phyloP scores from a whole-genome alignment of 1,140 invertebrate genomes.

The Chironomus striatipennis region DNA sequence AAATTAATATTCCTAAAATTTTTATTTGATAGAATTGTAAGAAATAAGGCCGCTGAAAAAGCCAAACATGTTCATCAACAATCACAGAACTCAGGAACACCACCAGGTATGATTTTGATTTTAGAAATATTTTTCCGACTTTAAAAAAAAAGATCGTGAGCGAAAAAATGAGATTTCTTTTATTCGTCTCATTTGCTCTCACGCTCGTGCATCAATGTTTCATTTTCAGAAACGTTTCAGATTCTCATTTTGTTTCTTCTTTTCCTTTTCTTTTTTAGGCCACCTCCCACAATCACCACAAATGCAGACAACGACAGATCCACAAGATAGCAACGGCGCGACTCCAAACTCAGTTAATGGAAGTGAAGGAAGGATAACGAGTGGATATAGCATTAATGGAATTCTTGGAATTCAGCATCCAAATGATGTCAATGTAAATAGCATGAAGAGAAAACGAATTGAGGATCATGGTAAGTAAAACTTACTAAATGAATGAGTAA shows the following conservation, averaged over 20 bases:
- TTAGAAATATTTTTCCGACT: too few relatives aligned
- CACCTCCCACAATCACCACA: conserved; percentile 28
- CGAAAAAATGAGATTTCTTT: neutral
- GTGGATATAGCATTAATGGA: conserved; percentile 90
- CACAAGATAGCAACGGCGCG: conserved; percentile 9
- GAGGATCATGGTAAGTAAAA: conserved; percentile 52
- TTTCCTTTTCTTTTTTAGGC: neutral
- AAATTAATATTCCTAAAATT: too few relatives aligned
- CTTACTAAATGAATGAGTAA: conserved; percentile 23
- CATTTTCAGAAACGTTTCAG: neutral
- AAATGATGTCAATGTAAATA: conserved; percentile 57
- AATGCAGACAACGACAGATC: conserved; percentile 30
- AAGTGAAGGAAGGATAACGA: conserved; percentile 41
- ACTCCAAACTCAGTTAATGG: conserved; percentile 4
- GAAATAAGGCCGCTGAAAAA: conserved; percentile 93
- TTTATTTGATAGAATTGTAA: conserved; percentile 64
- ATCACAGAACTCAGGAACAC: conserved; percentile 42
- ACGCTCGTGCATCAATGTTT: neutral
- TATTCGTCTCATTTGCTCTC: neutral
- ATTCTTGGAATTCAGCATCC: conserved; percentile 81
- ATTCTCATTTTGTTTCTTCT: neutral
- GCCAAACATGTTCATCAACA: conserved; percentile 79
- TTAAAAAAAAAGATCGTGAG: too few relatives aligned
- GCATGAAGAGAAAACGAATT: conserved; percentile 60
- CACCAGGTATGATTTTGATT: neutral